phyloP scores from a whole-genome alignment of 2,113 vertebrate genomes.

The Mustela nigripes region DNA sequence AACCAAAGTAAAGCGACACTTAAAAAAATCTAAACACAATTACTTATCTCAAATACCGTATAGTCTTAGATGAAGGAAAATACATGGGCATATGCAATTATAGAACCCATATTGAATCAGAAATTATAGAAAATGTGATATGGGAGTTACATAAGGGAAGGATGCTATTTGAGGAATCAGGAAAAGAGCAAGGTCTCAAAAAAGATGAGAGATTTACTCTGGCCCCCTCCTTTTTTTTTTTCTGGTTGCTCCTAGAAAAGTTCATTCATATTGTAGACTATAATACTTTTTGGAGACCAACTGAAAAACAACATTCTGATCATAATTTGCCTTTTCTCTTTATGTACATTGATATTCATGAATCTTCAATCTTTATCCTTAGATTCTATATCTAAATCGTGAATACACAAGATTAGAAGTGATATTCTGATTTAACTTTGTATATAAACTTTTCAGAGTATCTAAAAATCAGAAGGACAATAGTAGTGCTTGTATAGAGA shows the following conservation, averaged over 20 bases:
- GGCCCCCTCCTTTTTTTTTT: background rate
- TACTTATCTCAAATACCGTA: background rate
- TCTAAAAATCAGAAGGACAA: background rate
- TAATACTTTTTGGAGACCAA: background rate
- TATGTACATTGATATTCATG: background rate
- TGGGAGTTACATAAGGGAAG: background rate
- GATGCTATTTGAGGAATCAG: background rate
- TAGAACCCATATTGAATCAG: background rate
- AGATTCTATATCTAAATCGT: background rate
- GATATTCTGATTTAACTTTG: background rate
- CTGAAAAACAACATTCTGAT: background rate
- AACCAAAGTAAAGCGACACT: background rate
- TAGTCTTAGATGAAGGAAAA: background rate
- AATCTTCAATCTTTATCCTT: background rate
- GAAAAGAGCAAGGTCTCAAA: background rate
- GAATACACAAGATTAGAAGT: background rate
- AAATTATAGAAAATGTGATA: background rate
- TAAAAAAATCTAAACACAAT: slow-evolving; percentile 2
- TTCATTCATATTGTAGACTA: background rate
- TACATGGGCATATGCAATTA: background rate
- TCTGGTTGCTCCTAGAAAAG: background rate
- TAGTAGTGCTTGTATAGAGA: background rate
- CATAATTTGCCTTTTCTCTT: background rate
- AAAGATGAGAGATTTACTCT: background rate
- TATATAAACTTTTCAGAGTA: background rate